These are phyloP conservation scores for Agrochola lota DNA, from an alignment of 2,888 invertebrate genomes.

Conservation along the genomic window DNA sequence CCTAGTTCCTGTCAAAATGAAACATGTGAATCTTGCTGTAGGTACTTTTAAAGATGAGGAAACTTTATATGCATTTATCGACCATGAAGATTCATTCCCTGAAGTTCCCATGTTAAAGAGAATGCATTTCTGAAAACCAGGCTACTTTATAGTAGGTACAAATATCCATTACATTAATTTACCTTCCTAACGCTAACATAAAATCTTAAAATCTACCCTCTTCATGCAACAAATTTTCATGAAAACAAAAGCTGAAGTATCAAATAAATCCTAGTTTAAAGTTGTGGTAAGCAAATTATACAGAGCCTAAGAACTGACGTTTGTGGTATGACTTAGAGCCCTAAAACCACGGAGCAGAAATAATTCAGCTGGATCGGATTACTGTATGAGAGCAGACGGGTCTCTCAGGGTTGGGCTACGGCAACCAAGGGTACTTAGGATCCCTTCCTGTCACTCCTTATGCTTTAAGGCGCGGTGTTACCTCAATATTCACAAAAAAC, in stretches of 20 bases:
- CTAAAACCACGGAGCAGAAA: slow-evolving; percentile 46
- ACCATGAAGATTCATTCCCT: too few species aligned
- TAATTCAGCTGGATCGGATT: slow-evolving; percentile 52
- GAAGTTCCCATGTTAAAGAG: too few species aligned
- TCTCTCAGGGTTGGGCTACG: slow-evolving; percentile 3
- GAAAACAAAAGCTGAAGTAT: slow-evolving; percentile 5
- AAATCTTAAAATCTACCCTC: not conserved
- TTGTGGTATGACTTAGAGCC: slow-evolving; percentile 38
- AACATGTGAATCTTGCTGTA: too few species aligned
- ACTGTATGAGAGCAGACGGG: slow-evolving; percentile 22
- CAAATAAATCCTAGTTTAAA: slow-evolving; percentile 13
- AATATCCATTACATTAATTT: too few species aligned
- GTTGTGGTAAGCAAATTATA: slow-evolving; percentile 19
- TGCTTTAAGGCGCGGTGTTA: too few species aligned
- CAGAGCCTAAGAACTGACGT: slow-evolving; percentile 10
- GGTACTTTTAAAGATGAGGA: too few species aligned
- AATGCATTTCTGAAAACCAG: too few species aligned
- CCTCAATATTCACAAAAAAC: too few species aligned
- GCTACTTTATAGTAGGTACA: too few species aligned
- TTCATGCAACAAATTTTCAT: not conserved
- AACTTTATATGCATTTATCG: too few species aligned
- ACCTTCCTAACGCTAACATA: not conserved
- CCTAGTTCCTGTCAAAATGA: too few species aligned
- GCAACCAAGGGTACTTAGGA: slow-evolving; percentile 16
- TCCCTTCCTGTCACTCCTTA: slow-evolving; percentile 18